Evolutionary conservation across 2,797 vertebrate species (phyloP).

Genomic region (Halcyon leucocephala): DNA sequence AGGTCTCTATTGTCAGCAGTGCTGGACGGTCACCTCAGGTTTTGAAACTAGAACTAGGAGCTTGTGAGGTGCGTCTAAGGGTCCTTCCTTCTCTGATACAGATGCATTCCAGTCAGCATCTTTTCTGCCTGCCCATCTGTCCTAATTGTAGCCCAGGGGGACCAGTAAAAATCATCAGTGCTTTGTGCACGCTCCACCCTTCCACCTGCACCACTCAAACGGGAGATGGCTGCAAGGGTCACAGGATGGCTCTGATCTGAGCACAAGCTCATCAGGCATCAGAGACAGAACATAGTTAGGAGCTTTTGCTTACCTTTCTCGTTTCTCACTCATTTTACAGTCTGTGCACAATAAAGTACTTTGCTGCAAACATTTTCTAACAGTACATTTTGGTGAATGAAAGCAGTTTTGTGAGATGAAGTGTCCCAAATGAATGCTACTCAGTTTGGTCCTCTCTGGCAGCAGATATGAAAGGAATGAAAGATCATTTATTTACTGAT

Average conservation of each 20-base stretch:
- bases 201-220: neutral
- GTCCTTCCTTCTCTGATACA: neutral
- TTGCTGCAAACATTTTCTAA: neutral
- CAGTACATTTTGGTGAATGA: neutral
- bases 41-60: neutral
- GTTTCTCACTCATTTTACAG: neutral
- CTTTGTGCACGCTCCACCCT: neutral
- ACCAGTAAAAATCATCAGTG: constrained; percentile 13
- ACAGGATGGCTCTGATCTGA: neutral
- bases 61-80: neutral
- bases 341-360: neutral
- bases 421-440: neutral
- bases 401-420: neutral
- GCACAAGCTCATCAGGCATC: neutral
- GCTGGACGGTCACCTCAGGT: neutral
- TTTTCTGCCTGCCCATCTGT: constrained; percentile 21
- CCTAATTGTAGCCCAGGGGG: neutral
- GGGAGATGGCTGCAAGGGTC: neutral
- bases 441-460: neutral
- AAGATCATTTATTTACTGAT: neutral
- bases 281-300: neutral
- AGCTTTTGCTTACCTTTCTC: neutral
- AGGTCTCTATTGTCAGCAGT: neutral
- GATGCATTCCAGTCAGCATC: neutral
- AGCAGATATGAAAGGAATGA: neutral